Base-by-base conservation (phyloP, 1,140 invertebrate genomes). In the Semibalanus balanoides region DNA sequence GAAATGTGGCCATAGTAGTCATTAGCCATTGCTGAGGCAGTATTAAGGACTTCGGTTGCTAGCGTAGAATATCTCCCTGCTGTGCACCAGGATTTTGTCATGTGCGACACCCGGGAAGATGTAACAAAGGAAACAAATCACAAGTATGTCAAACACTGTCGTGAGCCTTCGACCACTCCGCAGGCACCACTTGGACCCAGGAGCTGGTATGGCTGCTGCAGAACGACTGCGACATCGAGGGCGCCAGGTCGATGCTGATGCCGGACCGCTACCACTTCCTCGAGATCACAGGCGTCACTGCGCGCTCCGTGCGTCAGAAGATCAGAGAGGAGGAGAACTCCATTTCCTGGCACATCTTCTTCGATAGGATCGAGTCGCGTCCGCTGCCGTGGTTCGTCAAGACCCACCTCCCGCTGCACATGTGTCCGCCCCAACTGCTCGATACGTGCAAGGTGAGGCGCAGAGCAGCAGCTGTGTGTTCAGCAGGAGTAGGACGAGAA, bases 151-250 rank as follows among this genome's bases (percentile, higher is more conserved):
- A n/a, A n/a, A n/a, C n/a, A n/a, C n/a, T n/a, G n/a, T n/a, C n/a
- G n/a, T n/a, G n/a, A n/a, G n/a, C n/a, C n/a, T n/a, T n/a, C n/a
- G n/a, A n/a, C n/a, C n/a, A n/a, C n/a, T n/a, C n/a, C n/a, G n/a
- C 77, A 79, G 78, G 78, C 28, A 79, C 79, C 27, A 79, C 79
- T 0, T 79, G 79, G 79, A 78, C 75, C n/a, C 79, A 79, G 76
- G 79, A 79, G 76, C 31, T 79, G 31, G 76, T 75, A 19, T 79
- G 79, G 79, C 76, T 76, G 72, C 31, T 79, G 19, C 40, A 11
- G 28, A 72, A 72, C 70, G 29, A 72, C 29, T 72, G 70, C 70
- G 70, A 72, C 70, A 29, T 72, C 29, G 11, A 11, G 11, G 70
- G 70, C 70, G 70, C 70, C 11, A 11, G 28, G 28, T 29, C 70